Evolutionary conservation across 2,113 vertebrate genomes (phyloP), one percentile per base, ranked within the genome.

Genomic region (Anhinga rufa): DNA sequence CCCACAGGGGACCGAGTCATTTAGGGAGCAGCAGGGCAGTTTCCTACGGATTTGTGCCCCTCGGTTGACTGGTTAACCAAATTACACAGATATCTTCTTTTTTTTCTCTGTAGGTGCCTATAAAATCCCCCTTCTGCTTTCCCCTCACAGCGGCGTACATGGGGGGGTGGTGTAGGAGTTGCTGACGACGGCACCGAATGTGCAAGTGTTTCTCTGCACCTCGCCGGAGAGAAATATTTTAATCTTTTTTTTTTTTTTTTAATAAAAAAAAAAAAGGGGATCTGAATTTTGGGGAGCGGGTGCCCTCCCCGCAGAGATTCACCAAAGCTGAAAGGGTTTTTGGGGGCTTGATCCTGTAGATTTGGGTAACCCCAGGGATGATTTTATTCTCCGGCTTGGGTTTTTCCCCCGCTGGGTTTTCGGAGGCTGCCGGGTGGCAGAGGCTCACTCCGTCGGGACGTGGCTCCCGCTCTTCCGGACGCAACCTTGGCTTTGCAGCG

Each of bases 161-260:
- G 71, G 93, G 95, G 95, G 83, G 76, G 57, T 2, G 7, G 75
- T 89, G 93, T 91, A 36, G 95, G 95, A 89, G 95, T 76, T 79
- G 91, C 93, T 91, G 93, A 91, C 7, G 61, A 86, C 0, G 80
- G 76, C 91, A 80, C 71, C 10, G 61, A 86, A n/a, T 71, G 71
- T 57, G 84, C 40, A 1, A 94, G 70, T 4, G 60, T 65, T 93
- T 62, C 93, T 82, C 70, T 51, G 90, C 83, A 46, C 75, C 65
- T 86, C 40, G 22, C 32, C 3, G 13, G 65, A 48, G 70, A 88
- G 87, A 77, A 82, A 72, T 17, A 26, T 38, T 68, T 58, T 7
- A 48, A 61, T 76, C 17, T 44, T 68, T 85, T 21, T 15, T 49
- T 26, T 19, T 46, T 75, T 40, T 31, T n/a, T n/a, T 28, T 6